Evolutionary conservation across 1,140 invertebrate species (phyloP).

Genomic region (Lutraria rhynchaena): DNA sequence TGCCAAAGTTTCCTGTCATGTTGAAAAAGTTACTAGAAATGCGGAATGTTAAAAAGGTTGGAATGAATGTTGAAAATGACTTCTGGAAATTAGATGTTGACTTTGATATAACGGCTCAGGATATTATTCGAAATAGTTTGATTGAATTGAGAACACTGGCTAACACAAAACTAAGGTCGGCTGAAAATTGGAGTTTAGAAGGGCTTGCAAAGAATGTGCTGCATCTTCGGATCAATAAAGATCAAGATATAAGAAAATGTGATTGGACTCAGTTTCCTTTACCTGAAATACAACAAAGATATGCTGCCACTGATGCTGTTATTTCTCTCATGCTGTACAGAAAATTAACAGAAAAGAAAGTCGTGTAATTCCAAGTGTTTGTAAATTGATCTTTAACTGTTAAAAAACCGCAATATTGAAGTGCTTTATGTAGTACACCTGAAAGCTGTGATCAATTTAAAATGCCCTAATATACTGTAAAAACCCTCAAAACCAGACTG

Average conservation of each 20-base stretch:
- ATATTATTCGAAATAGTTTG: slow-evolving; percentile 60
- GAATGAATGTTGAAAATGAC: slow-evolving; percentile 63
- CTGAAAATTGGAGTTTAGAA: slow-evolving; percentile 69
- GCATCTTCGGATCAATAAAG: slow-evolving; percentile 61
- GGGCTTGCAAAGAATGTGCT: slow-evolving; percentile 64
- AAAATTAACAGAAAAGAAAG: slow-evolving; percentile 25
- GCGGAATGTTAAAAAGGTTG: slow-evolving; percentile 61
- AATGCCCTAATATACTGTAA: too few species aligned
- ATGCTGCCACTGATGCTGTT: slow-evolving; percentile 70
- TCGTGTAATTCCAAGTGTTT: too few species aligned
- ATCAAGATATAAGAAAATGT: slow-evolving; percentile 61
- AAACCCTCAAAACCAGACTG: too few species aligned
- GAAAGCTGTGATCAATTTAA: too few species aligned
- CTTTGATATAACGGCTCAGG: slow-evolving; percentile 59
- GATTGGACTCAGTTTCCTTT: slow-evolving; percentile 67
- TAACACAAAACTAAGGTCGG: slow-evolving; percentile 57
- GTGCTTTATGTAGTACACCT: too few species aligned
- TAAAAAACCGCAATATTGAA: too few species aligned
- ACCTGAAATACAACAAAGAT: slow-evolving; percentile 58
- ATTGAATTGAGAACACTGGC: slow-evolving; percentile 62
- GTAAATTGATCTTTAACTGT: too few species aligned
- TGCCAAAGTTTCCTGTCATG: slow-evolving; percentile 58
- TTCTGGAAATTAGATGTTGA: slow-evolving; percentile 69
- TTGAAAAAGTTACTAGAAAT: slow-evolving; percentile 61
- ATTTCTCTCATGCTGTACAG: slow-evolving; percentile 60